Percentiles rank a stretch among this genome's conserved stretches.
Evolutionary conservation across 2,797 vertebrate genomes (phyloP).

Genomic region (Notolabrus celidotus): DNA sequence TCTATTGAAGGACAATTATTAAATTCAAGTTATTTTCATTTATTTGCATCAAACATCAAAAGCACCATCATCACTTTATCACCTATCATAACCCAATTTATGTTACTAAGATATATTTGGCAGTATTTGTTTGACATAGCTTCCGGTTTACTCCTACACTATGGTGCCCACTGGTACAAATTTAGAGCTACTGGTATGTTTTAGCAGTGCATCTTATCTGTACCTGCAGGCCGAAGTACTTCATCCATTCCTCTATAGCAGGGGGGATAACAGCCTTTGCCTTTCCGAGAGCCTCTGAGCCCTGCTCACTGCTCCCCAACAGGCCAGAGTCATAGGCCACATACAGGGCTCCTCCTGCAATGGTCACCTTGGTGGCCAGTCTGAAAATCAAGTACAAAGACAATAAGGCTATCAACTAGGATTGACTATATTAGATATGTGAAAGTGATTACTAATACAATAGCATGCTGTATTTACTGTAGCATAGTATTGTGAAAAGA

Average conservation of each 20-base stretch:
- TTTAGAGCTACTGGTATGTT: no score
- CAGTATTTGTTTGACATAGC: no score
- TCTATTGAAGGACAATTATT: no score
- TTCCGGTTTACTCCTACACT: not conserved
- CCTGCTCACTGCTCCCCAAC: conserved; percentile 86
- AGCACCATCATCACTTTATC: no score
- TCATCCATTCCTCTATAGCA: conserved; percentile 90
- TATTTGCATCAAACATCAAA: no score
- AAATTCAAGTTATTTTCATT: no score
- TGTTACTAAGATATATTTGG: no score
- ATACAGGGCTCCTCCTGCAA: conserved; percentile 93
- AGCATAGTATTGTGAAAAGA: no score
- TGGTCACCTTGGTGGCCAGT: conserved; percentile 89
- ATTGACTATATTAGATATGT: not conserved
- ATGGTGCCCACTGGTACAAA: not conserved
- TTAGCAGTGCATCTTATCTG: not conserved
- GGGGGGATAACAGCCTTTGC: conserved; percentile 88
- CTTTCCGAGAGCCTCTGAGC: conserved; percentile 87
- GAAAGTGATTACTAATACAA: no score
- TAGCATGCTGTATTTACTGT: no score
- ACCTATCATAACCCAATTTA: no score
- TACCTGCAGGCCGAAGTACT: conserved; percentile 92
- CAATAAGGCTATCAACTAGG: not conserved
- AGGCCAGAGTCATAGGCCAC: conserved; percentile 90
- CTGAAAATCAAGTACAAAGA: conserved; percentile 71